Percentiles rank a stretch among this genome's conserved stretches.
Evolutionary conservation across 2,888 invertebrate species (phyloP).

Genomic region (Caenorhabditis drosophilae): DNA sequence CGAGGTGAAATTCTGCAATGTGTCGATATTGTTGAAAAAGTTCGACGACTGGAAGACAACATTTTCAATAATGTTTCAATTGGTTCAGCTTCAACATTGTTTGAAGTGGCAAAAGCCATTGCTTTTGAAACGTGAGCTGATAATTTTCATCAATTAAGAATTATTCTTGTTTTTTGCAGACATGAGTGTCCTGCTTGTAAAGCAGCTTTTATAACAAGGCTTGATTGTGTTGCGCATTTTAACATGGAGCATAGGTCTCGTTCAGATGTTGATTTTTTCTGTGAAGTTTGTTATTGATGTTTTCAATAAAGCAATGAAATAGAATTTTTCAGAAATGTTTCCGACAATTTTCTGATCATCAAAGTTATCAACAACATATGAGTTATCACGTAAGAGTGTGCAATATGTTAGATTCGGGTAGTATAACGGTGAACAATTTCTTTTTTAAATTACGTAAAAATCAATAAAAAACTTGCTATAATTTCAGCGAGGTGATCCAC

Average conservation of each 20-base stretch:
- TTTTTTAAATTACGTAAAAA: background rate
- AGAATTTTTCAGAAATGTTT: constrained; percentile 25
- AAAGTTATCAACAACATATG: constrained; percentile 56
- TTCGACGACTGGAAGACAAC: constrained; percentile 47
- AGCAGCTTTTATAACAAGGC: constrained; percentile 55
- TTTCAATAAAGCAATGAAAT: background rate
- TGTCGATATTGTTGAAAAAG: constrained; percentile 58
- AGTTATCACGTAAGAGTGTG: constrained; percentile 62
- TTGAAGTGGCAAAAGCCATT: constrained; percentile 57
- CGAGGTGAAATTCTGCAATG: constrained; percentile 63
- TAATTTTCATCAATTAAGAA: too few species aligned
- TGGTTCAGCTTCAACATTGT: constrained; percentile 43
- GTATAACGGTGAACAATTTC: background rate
- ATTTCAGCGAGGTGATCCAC: constrained; percentile 20
- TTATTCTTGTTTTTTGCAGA: constrained; percentile 26
- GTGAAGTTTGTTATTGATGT: constrained; percentile 48
- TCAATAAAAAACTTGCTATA: background rate
- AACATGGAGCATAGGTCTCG: constrained; percentile 55
- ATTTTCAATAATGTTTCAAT: constrained; percentile 46
- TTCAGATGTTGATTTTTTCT: constrained; percentile 57
- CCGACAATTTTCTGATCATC: constrained; percentile 23
- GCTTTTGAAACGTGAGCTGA: constrained; percentile 57
- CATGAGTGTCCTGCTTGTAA: constrained; percentile 68
- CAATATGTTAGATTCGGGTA: constrained; percentile 38
- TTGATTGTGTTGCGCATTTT: constrained; percentile 61